Base-by-base conservation (phyloP, 2,797 vertebrate species). In the Xiphophorus birchmanni region DNA sequence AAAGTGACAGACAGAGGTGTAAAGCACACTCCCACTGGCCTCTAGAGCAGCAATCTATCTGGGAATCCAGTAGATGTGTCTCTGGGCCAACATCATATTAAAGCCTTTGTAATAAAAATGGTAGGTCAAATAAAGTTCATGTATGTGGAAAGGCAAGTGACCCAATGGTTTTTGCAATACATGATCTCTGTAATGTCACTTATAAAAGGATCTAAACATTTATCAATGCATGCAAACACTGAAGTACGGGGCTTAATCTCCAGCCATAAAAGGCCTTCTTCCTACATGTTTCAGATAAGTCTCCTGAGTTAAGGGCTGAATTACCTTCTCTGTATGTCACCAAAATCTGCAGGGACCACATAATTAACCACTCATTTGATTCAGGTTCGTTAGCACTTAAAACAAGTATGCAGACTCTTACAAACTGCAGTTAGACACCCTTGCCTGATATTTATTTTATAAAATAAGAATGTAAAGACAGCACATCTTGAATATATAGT, bases 41-140 rank as follows among this genome's bases (percentile, higher is more conserved):
- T 69, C 37, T 40, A 69, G 65, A 69, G 37, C 65, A 69, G 65
- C 65, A 69, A 69, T 69, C 35, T 69, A 23, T 72, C 26, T 72
- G 69, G 42, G 17, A 72, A 72, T 45, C 69, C 40, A 72, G 45
- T 72, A 9, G 26, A 26, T 44, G 37, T 42, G 40, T 71, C 67
- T 42, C 21, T 44, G 23, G 40, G 37, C 23, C 2, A 11, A 44
- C 67, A 69, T 42, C 9, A 26, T 71, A 71, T 69, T 40, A 40
- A 69, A 42, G 65, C 40, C 40, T 71, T 71, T 71, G 67, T 44
- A 71, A 71, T 72, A 45, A 45, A 72, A 72, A 44, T 72, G 12
- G 42, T 8, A 15, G 69, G 12, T 45, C 69, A 44, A 44, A 72
- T n/a, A 72, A 45, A 69, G 37, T 69, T 69, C 9, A 42, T 69